Conservation (phyloP, 1,140 invertebrate genomes). For the Acromyrmex echinatior region DNA sequence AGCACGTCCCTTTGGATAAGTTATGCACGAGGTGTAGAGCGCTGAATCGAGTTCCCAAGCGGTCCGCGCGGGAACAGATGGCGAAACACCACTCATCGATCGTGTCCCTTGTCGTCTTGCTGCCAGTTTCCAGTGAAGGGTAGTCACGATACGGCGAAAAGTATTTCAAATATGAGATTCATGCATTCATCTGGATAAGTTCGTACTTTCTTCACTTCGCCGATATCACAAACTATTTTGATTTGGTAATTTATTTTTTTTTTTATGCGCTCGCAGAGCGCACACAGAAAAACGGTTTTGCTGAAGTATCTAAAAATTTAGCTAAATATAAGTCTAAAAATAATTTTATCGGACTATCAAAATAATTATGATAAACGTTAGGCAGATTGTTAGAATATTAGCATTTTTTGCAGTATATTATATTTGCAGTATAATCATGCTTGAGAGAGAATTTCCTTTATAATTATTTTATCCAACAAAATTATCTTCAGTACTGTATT, state of each 20-base stretch:
- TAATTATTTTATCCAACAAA: too few species aligned
- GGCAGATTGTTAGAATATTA: too few species aligned
- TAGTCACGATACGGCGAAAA: constrained; percentile 43
- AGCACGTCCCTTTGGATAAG: constrained; percentile 52
- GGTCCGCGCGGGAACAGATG: constrained; percentile 68
- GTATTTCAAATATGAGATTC: constrained; percentile 43
- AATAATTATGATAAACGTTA: too few species aligned
- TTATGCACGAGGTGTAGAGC: constrained; percentile 69
- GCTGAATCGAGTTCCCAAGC: constrained; percentile 68
- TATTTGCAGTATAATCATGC: too few species aligned
- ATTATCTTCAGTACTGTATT: too few species aligned
- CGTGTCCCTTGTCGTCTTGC: constrained; percentile 67
- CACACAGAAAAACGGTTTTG: too few species aligned
- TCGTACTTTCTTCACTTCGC: neutral
- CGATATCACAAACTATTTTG: neutral
- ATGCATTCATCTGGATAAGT: constrained; percentile 32
- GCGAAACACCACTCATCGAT: constrained; percentile 72
- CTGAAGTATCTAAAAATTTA: too few species aligned
- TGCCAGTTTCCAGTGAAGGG: constrained; percentile 3
- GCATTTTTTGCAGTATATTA: too few species aligned
- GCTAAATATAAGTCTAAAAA: too few species aligned
- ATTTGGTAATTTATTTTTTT: constrained; percentile 11
- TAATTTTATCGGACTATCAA: too few species aligned
- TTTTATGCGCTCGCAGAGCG: neutral
- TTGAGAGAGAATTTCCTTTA: too few species aligned